Base-by-base conservation (phyloP, 2,797 vertebrate species). In the Acrossocheilus fasciatus region DNA sequence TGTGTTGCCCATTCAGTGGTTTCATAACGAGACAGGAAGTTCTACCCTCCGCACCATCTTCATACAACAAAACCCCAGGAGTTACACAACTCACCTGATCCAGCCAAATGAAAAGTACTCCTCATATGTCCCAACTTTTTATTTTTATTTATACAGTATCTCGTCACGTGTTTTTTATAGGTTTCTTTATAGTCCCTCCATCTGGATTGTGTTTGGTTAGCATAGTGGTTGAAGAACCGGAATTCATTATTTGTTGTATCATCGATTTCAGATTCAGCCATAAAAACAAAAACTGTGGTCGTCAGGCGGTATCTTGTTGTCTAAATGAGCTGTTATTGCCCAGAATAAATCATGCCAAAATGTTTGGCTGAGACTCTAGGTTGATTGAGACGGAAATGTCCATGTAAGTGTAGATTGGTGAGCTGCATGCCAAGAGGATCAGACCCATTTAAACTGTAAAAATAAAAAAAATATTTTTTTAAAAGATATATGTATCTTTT, bases 1-100 rank as follows among this genome's bases (percentile, higher is more conserved):
- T 66, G 30, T 83, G 15, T 73, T 64, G 39, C 45, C 59, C 43
- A 10, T 62, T 81, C 45, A 39, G 20, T 72, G 26, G 69, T 77
- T 82, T 84, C 5, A 62, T 64, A 64, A 76, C 34, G 4, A 14
- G 14, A 77, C 62, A 41, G 30, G 43, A 76, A 23, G 54, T 39
- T 64, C 36, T 17, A 50, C 15, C 3, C 45, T 41, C 23, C 1
- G 7, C 9, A 82, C 11, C 12, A 3, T 78, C 34, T 54, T 76
- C 52, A 52, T 11, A 50, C 15, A 39, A 50, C 15, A 39, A 81
- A 66, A 54, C 36, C 43, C 8, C 39, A 26, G 14, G 66, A 68
- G 72, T 74, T 52, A 36, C 20, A 50, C n/a, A 59, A 76, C 64
- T 70, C 26, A 45, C 9, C 17, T 9, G 6, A 80, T 79, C 66